These are phyloP conservation scores for Brachyhypopomus gauderio DNA, from an alignment of 2,113 vertebrate genomes.

Conservation along the genomic window DNA sequence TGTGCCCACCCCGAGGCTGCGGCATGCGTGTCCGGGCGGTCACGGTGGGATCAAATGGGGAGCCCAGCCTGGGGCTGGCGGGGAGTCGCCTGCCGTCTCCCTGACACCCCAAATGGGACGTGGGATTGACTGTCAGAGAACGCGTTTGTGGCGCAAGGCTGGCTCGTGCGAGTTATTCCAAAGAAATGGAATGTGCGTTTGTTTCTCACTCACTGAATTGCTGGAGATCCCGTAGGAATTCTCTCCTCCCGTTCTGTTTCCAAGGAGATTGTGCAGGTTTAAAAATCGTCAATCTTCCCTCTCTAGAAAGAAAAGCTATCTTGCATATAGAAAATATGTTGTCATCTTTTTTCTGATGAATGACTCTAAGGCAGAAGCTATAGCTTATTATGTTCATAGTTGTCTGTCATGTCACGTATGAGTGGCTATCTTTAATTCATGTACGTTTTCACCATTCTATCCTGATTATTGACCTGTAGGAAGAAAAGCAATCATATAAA, in stretches of 20 bases:
- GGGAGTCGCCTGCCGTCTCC: too few relatives aligned
- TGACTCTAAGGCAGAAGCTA: neutral
- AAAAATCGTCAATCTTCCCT: neutral
- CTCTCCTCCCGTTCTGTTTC: constrained; percentile 11
- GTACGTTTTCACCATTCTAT: neutral
- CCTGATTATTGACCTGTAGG: neutral
- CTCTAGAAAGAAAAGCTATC: neutral
- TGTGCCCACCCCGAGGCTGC: too few relatives aligned
- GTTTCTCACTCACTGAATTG: neutral
- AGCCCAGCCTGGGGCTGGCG: too few relatives aligned
- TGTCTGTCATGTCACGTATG: neutral
- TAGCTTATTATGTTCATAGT: neutral
- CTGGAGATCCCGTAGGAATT: neutral
- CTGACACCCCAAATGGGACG: too few relatives aligned
- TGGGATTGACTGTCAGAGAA: too few relatives aligned
- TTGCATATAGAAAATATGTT: neutral
- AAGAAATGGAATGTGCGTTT: neutral
- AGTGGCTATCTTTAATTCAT: neutral
- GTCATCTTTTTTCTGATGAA: neutral
- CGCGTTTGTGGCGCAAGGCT: too few relatives aligned
- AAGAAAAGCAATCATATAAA: neutral
- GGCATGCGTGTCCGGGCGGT: too few relatives aligned
- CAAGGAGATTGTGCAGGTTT: constrained; percentile 27
- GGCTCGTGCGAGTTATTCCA: too few relatives aligned
- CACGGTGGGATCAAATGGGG: too few relatives aligned